Evolutionary conservation across 2,888 invertebrate genomes (phyloP).

Genomic region (Chouioia cunea): DNA sequence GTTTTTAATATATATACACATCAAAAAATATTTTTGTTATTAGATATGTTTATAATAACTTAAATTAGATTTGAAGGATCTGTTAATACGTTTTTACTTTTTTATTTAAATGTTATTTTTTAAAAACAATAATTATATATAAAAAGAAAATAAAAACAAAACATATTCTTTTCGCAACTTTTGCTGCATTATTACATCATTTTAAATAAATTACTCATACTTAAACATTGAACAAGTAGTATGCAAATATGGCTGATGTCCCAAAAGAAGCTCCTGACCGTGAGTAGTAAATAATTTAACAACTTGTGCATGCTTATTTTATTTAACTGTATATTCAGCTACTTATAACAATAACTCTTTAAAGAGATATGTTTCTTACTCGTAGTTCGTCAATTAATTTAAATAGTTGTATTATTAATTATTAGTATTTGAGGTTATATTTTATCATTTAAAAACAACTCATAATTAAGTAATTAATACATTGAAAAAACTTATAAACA

Average conservation of each 20-base stretch:
- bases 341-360: not conserved
- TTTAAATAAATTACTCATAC: too few relatives aligned
- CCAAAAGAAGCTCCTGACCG: constrained; percentile 69
- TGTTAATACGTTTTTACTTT: too few relatives aligned
- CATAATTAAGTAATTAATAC: constrained; percentile 20
- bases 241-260: constrained; percentile 54
- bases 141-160: too few relatives aligned
- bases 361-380: not conserved
- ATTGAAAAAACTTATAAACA: constrained; percentile 2
- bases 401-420: constrained; percentile 1
- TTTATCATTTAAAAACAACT: not conserved
- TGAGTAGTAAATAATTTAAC: constrained; percentile 54
- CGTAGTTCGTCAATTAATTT: not conserved
- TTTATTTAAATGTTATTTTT: too few relatives aligned
- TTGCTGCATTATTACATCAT: too few relatives aligned
- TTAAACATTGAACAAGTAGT: too few relatives aligned
- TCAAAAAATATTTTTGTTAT: too few relatives aligned
- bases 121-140: too few relatives aligned
- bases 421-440: constrained; percentile 1
- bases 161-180: too few relatives aligned
- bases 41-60: too few relatives aligned
- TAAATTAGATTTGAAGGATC: too few relatives aligned
- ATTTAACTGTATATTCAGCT: not conserved
- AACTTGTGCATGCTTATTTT: constrained; percentile 19
- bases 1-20: too few relatives aligned